Conservation (phyloP, 2,888 invertebrate species). For the Sericinus montela region DNA sequence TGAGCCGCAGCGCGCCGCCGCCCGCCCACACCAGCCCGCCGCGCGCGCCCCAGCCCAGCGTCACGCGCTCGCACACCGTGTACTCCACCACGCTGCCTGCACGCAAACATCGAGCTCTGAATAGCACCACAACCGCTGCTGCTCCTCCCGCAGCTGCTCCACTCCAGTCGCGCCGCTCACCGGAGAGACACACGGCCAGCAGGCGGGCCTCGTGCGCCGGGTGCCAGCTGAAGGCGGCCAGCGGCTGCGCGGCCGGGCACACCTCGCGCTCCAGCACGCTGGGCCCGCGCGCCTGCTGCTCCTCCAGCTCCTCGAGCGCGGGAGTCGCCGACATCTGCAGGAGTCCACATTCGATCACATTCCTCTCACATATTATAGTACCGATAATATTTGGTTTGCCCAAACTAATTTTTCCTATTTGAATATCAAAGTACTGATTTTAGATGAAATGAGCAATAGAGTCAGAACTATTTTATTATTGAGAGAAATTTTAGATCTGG, state of each 20-base stretch:
- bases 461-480: no score
- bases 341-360: not conserved
- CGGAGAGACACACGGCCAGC: conserved; percentile 81
- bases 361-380: not conserved
- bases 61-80: conserved; percentile 89
- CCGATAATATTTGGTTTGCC: no score
- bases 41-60: conserved; percentile 88
- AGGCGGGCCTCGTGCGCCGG: conserved; percentile 88
- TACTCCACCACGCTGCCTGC: conserved; percentile 84
- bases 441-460: no score
- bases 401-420: no score
- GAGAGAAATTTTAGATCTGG: no score
- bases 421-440: no score
- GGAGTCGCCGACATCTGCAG: conserved; percentile 27
- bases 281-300: conserved; percentile 38
- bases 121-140: no score
- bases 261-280: conserved; percentile 52
- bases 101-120: no score
- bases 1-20: conserved; percentile 76
- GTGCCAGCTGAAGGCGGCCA: conserved; percentile 94
- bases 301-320: conserved; percentile 46
- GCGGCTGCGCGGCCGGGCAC: conserved; percentile 49
- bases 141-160: no score
- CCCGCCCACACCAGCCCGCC: conserved; percentile 85
- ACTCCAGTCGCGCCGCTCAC: conserved; percentile 35